Percentiles rank a stretch among this genome's conserved stretches.
Conservation (phyloP, 1,140 invertebrate species). For the Glomeris maerens region DNA sequence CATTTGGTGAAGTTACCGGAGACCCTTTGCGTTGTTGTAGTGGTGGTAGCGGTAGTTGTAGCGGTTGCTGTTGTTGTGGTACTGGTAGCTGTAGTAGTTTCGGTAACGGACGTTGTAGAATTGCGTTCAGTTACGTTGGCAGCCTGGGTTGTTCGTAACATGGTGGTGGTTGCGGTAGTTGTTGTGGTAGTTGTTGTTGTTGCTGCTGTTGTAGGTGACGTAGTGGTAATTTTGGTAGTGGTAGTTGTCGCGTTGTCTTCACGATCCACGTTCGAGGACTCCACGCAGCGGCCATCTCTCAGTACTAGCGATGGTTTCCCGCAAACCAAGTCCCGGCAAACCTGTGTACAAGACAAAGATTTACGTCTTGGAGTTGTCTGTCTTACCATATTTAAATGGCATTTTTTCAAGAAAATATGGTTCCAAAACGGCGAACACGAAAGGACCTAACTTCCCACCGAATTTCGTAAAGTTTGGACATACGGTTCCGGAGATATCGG, state of each 20-base stretch:
- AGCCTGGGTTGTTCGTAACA: too few relatives aligned
- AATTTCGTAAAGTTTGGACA: neutral
- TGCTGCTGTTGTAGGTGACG: constrained; percentile 20
- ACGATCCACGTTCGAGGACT: constrained; percentile 6
- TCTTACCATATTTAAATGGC: too few relatives aligned
- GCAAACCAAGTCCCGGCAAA: constrained; percentile 4
- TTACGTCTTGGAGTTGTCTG: too few relatives aligned
- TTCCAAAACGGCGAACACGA: too few relatives aligned
- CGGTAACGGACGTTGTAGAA: too few relatives aligned
- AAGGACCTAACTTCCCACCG: constrained; percentile 8
- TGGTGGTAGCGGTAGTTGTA: neutral
- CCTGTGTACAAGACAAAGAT: too few relatives aligned
- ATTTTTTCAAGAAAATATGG: too few relatives aligned
- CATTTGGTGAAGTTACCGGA: neutral
- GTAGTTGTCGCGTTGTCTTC: constrained; percentile 11
- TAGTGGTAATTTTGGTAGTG: constrained; percentile 17
- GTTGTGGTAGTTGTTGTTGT: constrained; percentile 18
- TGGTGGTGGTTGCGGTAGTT: too few relatives aligned
- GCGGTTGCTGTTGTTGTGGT: neutral
- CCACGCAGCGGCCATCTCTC: constrained; percentile 21
- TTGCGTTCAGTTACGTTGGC: too few relatives aligned
- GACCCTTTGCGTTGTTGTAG: neutral
- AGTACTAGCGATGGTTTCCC: constrained; percentile 14
- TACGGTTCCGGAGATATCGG: neutral
- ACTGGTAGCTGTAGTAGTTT: too few relatives aligned